phyloP scores from a whole-genome alignment of 1,140 invertebrate genomes.

The Caenorhabditis brenneri region DNA sequence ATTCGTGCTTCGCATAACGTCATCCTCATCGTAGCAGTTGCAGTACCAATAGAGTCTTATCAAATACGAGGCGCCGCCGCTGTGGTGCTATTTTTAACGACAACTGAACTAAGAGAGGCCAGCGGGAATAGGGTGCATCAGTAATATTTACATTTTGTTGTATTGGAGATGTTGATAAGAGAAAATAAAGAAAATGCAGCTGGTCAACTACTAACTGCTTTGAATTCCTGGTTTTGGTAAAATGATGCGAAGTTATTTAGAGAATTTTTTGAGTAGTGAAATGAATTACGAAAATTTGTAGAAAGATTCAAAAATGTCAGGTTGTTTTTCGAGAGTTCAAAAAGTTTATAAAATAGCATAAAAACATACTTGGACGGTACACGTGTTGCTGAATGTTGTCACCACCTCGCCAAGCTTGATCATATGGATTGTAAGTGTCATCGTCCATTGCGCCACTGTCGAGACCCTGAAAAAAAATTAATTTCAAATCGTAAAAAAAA shows the following conservation, averaged over 20 bases:
- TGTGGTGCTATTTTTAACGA: slow-evolving; percentile 31
- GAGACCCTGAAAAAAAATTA: slow-evolving; percentile 77
- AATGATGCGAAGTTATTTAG: no score
- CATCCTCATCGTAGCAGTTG: neutral
- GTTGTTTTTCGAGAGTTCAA: no score
- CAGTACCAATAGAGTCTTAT: neutral
- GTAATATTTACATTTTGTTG: slow-evolving; percentile 26
- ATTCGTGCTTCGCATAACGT: slow-evolving; percentile 34
- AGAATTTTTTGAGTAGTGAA: neutral
- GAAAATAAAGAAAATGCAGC: neutral
- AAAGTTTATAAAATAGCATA: neutral
- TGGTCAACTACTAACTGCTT: neutral
- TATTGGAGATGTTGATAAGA: neutral
- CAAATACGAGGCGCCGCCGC: neutral
- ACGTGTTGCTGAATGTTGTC: slow-evolving; percentile 85
- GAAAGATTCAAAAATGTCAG: no score
- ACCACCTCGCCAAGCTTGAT: slow-evolving; percentile 79
- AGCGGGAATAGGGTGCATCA: neutral
- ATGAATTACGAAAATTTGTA: no score
- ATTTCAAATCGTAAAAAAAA: neutral
- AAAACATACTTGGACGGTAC: slow-evolving; percentile 84
- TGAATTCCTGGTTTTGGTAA: neutral
- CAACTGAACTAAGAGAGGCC: neutral
- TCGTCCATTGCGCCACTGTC: slow-evolving; percentile 96
- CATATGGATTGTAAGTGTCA: slow-evolving; percentile 96